These are phyloP conservation scores for Brachionus paranguensis DNA, from an alignment of 1,140 invertebrate genomes.

Conservation along the genomic window DNA sequence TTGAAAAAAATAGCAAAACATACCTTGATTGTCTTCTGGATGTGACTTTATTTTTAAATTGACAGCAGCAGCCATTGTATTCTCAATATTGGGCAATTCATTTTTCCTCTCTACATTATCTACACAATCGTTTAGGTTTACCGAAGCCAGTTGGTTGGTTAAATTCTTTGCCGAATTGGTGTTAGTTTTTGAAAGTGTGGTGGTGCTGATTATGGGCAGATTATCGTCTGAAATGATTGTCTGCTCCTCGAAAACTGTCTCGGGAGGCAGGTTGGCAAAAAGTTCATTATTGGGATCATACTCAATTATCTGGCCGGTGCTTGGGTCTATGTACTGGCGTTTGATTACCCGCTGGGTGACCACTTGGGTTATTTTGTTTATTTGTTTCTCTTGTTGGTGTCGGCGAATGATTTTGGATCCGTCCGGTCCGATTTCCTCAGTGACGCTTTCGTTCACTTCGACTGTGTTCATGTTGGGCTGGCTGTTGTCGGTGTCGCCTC, in stretches of 20 bases:
- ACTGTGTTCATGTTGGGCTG: conserved; percentile 27
- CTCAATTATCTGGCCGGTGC: conserved; percentile 24
- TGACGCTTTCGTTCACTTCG: conserved; percentile 36
- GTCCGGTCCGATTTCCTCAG: conserved; percentile 35
- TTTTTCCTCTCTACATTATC: background rate
- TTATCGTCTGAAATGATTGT: conserved; percentile 35
- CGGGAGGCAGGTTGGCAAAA: conserved; percentile 34
- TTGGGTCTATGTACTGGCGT: background rate
- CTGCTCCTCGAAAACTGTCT: conserved; percentile 38
- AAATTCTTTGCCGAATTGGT: background rate
- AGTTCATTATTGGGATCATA: conserved; percentile 36
- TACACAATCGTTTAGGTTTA: background rate
- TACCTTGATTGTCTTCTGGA: conserved; percentile 39
- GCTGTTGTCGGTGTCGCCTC: background rate
- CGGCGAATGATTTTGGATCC: conserved; percentile 38
- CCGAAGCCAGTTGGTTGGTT: background rate
- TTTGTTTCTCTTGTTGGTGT: conserved; percentile 36
- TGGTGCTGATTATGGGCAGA: conserved; percentile 3
- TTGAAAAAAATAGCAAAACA: background rate
- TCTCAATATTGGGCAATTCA: background rate
- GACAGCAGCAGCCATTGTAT: background rate
- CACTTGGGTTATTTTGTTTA: conserved; percentile 38
- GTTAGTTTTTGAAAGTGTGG: conserved; percentile 1
- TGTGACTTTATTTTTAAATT: conserved; percentile 24
- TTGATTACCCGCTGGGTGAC: conserved; percentile 2